These are phyloP conservation scores for Heliornis fulica DNA, from an alignment of 2,113 vertebrate genomes.

Conservation along the genomic window DNA sequence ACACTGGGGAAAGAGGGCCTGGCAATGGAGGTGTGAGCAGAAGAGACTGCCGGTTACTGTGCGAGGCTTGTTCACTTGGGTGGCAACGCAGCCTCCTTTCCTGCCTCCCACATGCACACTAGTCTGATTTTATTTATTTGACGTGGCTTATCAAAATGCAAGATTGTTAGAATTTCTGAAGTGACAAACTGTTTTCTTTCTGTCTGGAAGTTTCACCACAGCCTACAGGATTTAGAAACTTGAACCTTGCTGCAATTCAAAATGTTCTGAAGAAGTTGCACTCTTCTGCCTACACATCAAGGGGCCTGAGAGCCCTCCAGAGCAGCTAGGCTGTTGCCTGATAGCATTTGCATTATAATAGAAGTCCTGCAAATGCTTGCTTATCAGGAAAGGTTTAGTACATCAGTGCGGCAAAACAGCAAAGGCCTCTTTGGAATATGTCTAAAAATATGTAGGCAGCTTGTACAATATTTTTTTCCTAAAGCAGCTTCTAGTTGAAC, in stretches of 20 bases:
- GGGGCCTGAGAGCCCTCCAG: neutral
- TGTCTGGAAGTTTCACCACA: conserved; percentile 29
- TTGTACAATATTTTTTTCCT: neutral
- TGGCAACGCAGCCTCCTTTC: neutral
- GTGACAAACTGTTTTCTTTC: conserved; percentile 33
- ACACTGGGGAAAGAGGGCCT: neutral
- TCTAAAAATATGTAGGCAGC: neutral
- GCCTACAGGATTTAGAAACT: conserved; percentile 19
- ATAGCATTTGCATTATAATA: neutral
- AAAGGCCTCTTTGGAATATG: neutral
- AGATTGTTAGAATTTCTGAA: conserved; percentile 25
- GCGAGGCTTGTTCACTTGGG: neutral
- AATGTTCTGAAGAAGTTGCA: neutral
- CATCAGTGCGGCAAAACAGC: neutral
- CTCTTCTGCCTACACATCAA: neutral
- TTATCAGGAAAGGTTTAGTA: neutral
- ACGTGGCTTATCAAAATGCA: neutral
- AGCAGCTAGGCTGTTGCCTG: neutral
- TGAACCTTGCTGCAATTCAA: neutral
- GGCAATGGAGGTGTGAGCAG: conserved; percentile 17
- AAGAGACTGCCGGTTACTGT: neutral
- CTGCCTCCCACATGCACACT: neutral
- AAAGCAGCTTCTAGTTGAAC: neutral
- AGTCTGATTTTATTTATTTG: conserved; percentile 16
- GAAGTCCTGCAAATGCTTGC: neutral